Evolutionary conservation across 2,797 vertebrate genomes (phyloP), one percentile per base, ranked within the genome.

Genomic region (Acanthiza pusilla): DNA sequence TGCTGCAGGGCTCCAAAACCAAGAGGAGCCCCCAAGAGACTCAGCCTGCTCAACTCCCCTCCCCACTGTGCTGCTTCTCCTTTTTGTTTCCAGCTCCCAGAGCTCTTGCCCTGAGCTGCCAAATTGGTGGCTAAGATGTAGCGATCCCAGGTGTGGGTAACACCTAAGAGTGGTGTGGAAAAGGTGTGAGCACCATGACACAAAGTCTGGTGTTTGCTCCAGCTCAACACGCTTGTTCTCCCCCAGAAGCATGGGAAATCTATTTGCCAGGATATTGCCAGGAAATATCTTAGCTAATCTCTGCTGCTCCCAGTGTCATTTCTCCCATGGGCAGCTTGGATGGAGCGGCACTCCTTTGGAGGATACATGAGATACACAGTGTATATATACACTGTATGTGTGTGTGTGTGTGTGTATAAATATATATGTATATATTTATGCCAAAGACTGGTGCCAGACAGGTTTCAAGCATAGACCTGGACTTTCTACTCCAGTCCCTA

Each of bases 11-110:
- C 53, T 81, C 38, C 34, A 19, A 78, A 88, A 22, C 11, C 63
- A 36, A 76, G 66, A 55, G 47, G 15, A 90, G 2, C 5, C 9
- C 30, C 18, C 2, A 2, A 2, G 36, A 62, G 27, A 32, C 32
- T 27, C 36, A 29, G 40, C 22, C 57, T 18, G 9, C 6, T 3
- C 0, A 73, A 13, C 10, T 42, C 14, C 9, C 5, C 16, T 60
- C 18, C 21, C 7, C 1, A 2, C 12, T 0, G 1, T 2, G 10
- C 57, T 54, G 19, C 22, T 73, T 47, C 51, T 79, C 30, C 30
- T 79, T 47, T 66, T 29, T 15, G 11, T 42, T 68, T 72, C 30
- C 48, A 85, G 7, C 30, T 57, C 51, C 30, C 16, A 25, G 47
- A 62, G 9, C 57, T 91, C 51, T 54, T 51, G 14, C 25, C 19